Base-by-base conservation (phyloP, 2,888 invertebrate species). In the Rugalucina vietnamica region DNA sequence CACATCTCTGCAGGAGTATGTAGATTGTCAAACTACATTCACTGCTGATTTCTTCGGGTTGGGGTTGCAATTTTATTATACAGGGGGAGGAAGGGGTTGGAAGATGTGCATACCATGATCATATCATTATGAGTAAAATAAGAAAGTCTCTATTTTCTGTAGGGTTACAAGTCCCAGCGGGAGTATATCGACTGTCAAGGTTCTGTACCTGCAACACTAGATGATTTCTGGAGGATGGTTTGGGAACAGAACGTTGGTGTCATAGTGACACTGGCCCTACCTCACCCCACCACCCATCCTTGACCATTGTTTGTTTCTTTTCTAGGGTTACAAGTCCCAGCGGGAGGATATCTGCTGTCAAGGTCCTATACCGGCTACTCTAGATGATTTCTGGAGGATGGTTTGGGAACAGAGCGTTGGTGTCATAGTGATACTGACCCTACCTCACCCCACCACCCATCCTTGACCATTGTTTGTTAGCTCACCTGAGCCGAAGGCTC, bases 311-410 rank as follows among this genome's bases (percentile, higher is more conserved):
- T n/a, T n/a, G 14, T 49, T 49, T 49, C n/a, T 29, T n/a, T 71
- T 79, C 12, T 54, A 90, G 90, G 90, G 90, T 14, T 88, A 86
- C 74, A 82, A 70, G 18, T 88, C 85, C 1, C 81, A 75, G 34
- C 79, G 90, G 27, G 88, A 90, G 77, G 88, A 90, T 73, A 90
- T 90, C 0, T 88, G 82, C 12, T 82, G 86, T 32, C 90, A 90
- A 60, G 90, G 90, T 29, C 89, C 90, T 8, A 85, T 90, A 34
- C 89, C 90, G 43, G 86, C 87, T 4, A 90, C 90, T 12, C 81
- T 89, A 60, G 90, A 90, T 76, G 90, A 90, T 32, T 86, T 87
- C 80, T 90, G 90, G 90, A 84, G 88, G 34, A 87, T 90, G 90
- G 76, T 89, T 0, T 90, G 90, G 90, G 90, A 90, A 74, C 90